Conservation (phyloP, 1,140 invertebrate genomes). For the Wasmannia auropunctata region DNA sequence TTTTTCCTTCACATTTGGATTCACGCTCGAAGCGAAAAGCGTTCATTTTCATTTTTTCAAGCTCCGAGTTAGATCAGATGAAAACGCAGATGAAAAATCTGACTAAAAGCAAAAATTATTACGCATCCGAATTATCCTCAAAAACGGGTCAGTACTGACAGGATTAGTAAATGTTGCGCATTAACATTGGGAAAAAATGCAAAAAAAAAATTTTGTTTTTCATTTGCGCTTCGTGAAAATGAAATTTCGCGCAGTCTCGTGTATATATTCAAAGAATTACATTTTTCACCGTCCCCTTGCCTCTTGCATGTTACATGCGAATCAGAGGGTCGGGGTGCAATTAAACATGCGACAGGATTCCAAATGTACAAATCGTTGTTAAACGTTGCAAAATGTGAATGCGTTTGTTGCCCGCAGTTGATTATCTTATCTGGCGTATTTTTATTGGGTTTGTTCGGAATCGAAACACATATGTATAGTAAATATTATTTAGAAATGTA, state of each 20-base stretch:
- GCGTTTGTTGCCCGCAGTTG: neutral
- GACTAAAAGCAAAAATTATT: neutral
- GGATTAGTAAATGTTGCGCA: neutral
- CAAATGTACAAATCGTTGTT: slow-evolving; percentile 40
- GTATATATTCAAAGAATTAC: slow-evolving; percentile 19
- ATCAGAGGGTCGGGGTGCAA: neutral
- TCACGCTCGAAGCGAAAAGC: neutral
- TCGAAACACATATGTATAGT: neutral
- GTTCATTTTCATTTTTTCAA: neutral
- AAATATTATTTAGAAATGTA: neutral
- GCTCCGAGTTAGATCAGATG: neutral
- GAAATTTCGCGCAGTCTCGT: neutral
- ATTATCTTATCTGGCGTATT: slow-evolving; percentile 11
- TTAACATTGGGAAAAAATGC: neutral
- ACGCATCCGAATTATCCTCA: neutral
- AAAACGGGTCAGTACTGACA: slow-evolving; percentile 2
- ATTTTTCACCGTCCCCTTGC: neutral
- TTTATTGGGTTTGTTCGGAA: neutral
- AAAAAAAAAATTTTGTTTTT: slow-evolving; percentile 3
- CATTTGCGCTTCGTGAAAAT: neutral
- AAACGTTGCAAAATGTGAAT: neutral
- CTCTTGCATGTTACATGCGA: neutral
- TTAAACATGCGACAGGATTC: neutral
- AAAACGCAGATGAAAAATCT: slow-evolving; percentile 2
- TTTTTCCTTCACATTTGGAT: neutral